phyloP scores from a whole-genome alignment of 2,797 vertebrate genomes.

The Ptychadena robeensis region DNA sequence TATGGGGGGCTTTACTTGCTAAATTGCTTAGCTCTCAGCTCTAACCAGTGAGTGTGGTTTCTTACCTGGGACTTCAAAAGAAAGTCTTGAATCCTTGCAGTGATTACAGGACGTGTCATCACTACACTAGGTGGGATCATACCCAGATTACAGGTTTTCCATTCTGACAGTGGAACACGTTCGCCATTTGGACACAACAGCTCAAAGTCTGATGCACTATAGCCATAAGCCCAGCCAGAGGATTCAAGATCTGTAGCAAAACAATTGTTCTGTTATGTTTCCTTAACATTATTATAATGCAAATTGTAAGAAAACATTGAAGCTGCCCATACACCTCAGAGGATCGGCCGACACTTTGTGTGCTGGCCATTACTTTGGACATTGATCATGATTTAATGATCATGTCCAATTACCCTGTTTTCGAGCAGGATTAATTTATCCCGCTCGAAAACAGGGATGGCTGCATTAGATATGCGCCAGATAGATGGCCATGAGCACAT shows the following conservation, averaged over 20 bases:
- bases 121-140: slow-evolving; percentile 81
- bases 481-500: too few relatives aligned
- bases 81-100: slow-evolving; percentile 83
- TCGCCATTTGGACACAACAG: slow-evolving; percentile 81
- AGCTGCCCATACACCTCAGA: too few relatives aligned
- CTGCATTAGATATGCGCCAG: too few relatives aligned
- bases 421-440: too few relatives aligned
- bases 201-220: slow-evolving; percentile 77
- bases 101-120: slow-evolving; percentile 86
- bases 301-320: too few relatives aligned
- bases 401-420: too few relatives aligned
- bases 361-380: too few relatives aligned
- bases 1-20: too few relatives aligned
- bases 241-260: slow-evolving; percentile 75
- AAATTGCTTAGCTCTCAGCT: not conserved
- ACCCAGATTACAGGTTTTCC: slow-evolving; percentile 86
- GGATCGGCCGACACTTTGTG: too few relatives aligned
- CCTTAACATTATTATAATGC: not conserved
- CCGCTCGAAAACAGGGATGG: too few relatives aligned
- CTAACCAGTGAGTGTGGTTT: not conserved
- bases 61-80: slow-evolving; percentile 87
- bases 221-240: slow-evolving; percentile 82
- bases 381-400: not conserved
- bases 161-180: slow-evolving; percentile 79
- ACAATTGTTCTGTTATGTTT: not conserved